A percentile compares a stretch with the other conserved stretches of the same genome.
phyloP scores from a whole-genome alignment of 2,888 invertebrate genomes.

The Rhagonycha fulva region DNA sequence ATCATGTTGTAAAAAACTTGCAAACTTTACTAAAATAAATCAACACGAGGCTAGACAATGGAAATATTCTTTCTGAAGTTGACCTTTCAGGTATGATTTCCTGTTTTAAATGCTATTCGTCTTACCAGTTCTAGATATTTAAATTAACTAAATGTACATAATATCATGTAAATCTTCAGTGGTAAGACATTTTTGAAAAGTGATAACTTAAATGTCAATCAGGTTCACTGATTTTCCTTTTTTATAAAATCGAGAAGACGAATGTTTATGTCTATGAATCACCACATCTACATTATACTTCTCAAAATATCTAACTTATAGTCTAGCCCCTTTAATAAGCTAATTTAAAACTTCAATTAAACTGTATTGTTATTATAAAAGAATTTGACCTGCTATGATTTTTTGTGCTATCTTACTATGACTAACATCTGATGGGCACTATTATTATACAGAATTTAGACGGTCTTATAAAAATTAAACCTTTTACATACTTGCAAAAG shows the following conservation, averaged over 20 bases:
- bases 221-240: not conserved
- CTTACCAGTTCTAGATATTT: not conserved
- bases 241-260: not conserved
- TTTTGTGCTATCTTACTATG: not conserved
- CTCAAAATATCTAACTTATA: not conserved
- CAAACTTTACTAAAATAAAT: not conserved
- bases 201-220: not conserved
- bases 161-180: not conserved
- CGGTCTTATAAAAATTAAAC: not conserved
- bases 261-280: not conserved
- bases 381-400: slow-evolving; percentile 10
- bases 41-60: not conserved
- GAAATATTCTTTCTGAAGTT: not conserved
- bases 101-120: not conserved
- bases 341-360: not conserved
- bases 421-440: not conserved
- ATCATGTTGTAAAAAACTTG: not conserved
- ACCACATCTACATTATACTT: not conserved
- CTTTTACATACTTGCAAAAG: not conserved
- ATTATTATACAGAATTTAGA: not conserved
- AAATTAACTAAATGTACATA: not conserved
- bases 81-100: not conserved
- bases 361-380: slow-evolving; percentile 6
- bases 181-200: not conserved
- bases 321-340: not conserved